phyloP scores from a whole-genome alignment of 1,140 invertebrate genomes.

The Saccostrea echinata region DNA sequence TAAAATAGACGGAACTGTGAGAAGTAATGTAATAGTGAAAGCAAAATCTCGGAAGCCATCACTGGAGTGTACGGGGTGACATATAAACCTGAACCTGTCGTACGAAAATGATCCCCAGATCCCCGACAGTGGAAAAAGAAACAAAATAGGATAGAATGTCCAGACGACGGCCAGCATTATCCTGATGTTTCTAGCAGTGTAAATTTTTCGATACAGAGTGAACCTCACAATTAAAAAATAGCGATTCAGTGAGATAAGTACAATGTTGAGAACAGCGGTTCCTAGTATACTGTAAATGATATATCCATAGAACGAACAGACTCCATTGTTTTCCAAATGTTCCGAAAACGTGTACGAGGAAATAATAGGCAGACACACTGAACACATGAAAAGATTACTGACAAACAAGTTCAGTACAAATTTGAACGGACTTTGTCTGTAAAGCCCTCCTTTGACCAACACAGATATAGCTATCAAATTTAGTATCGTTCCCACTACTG shows the following conservation, averaged over 20 bases:
- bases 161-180: constrained; percentile 54
- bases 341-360: constrained; percentile 43
- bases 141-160: constrained; percentile 48
- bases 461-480: constrained; percentile 41
- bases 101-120: constrained; percentile 60
- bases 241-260: constrained; percentile 58
- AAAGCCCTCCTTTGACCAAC: constrained; percentile 44
- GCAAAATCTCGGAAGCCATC: constrained; percentile 49
- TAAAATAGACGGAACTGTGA: constrained; percentile 46
- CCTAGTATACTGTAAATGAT: constrained; percentile 54
- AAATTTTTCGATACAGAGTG: constrained; percentile 33
- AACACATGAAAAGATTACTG: constrained; percentile 51
- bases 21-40: constrained; percentile 42
- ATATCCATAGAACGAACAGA: constrained; percentile 56
- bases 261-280: constrained; percentile 48
- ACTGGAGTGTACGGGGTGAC: constrained; percentile 27
- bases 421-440: constrained; percentile 50
- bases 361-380: constrained; percentile 53
- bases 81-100: constrained; percentile 53
- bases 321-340: background rate
- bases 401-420: constrained; percentile 61
- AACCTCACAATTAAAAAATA: constrained; percentile 59
- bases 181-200: constrained; percentile 37
- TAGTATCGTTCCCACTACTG: constrained; percentile 40
- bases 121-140: constrained; percentile 52